These are phyloP conservation scores for Regulus satrapa DNA, from an alignment of 2,113 vertebrate species.

Conservation along the genomic window DNA sequence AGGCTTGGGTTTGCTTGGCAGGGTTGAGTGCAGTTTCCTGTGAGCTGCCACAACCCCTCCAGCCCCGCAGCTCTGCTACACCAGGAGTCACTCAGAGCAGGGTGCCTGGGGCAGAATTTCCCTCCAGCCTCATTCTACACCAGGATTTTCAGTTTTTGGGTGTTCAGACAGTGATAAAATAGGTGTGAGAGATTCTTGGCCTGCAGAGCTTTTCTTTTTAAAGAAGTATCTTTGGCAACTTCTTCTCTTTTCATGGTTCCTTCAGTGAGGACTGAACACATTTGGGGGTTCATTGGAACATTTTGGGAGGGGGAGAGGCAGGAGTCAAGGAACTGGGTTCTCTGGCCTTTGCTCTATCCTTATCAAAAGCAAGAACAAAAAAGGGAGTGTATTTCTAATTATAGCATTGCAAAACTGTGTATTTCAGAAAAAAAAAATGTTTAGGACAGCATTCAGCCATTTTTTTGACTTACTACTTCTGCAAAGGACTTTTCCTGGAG, in stretches of 20 bases:
- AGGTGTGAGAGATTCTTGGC: rapidly evolving
- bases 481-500: slow-evolving; percentile 18
- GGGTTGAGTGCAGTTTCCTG: background rate
- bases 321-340: background rate
- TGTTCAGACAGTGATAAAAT: background rate
- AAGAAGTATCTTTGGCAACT: background rate
- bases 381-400: background rate
- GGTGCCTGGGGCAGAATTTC: background rate
- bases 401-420: background rate
- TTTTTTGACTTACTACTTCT: background rate
- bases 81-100: rapidly evolving
- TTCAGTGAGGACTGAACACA: rapidly evolving
- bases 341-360: background rate
- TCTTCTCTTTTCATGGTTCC: background rate
- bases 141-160: background rate
- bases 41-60: background rate
- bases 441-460: background rate
- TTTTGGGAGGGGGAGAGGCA: background rate
- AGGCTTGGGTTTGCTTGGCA: background rate
- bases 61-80: background rate
- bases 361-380: background rate
- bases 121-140: too few relatives aligned
- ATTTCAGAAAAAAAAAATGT: background rate
- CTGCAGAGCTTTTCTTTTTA: background rate
- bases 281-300: background rate